Evolutionary conservation across 2,113 vertebrate species (phyloP).

Genomic region (Sceloporus tristichus): DNA sequence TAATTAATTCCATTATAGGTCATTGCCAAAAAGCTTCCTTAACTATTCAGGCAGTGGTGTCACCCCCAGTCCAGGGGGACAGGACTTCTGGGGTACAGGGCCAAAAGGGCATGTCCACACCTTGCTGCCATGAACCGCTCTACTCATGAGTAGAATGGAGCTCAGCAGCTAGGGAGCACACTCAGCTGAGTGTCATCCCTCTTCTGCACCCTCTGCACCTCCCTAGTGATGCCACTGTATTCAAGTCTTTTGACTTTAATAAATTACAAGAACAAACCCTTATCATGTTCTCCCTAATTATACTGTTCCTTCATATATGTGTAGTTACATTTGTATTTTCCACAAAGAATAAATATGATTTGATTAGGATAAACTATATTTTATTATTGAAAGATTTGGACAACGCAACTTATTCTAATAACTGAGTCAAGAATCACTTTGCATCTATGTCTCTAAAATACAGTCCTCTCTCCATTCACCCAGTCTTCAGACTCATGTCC

Average conservation of each 20-base stretch:
- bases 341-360: constrained; percentile 49
- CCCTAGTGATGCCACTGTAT: neutral
- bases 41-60: neutral
- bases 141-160: too few relatives aligned
- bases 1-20: constrained; percentile 32
- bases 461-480: too few relatives aligned
- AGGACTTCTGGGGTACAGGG: too few relatives aligned
- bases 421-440: constrained; percentile 11
- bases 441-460: neutral
- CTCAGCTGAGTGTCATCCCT: too few relatives aligned
- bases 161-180: too few relatives aligned
- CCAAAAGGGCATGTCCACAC: too few relatives aligned
- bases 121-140: too few relatives aligned
- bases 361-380: constrained; percentile 36
- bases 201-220: too few relatives aligned
- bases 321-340: constrained; percentile 53
- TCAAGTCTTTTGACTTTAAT: constrained; percentile 20
- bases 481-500: too few relatives aligned
- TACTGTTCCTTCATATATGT: constrained; percentile 36
- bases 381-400: constrained; percentile 11
- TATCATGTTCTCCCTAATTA: constrained; percentile 14
- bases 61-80: too few relatives aligned
- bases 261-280: constrained; percentile 13
- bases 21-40: constrained; percentile 37
- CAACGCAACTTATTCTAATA: constrained; percentile 27